These are phyloP conservation scores for Microctenopoma stevenorrisi DNA, from an alignment of 2,797 vertebrate genomes.

Conservation along the genomic window DNA sequence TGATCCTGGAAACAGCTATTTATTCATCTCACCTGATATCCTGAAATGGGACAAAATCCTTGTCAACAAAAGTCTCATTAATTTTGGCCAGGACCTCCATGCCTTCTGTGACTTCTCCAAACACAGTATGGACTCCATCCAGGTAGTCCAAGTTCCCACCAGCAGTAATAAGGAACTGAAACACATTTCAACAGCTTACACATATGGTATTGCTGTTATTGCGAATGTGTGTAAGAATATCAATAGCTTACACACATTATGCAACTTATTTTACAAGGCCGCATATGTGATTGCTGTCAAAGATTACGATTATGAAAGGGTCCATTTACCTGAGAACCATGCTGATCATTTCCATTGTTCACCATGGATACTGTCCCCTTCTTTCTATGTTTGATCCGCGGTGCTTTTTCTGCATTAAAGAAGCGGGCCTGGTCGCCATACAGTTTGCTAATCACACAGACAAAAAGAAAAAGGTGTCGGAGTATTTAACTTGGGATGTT, in stretches of 20 bases:
- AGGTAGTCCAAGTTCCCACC: constrained; percentile 95
- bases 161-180: constrained; percentile 93
- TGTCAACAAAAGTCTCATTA: constrained; percentile 95
- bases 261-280: background rate
- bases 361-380: constrained; percentile 97
- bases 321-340: constrained; percentile 92
- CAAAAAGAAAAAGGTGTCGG: background rate
- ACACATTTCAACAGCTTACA: background rate
- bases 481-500: background rate
- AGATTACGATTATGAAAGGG: background rate
- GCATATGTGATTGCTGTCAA: background rate
- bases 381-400: constrained; percentile 96
- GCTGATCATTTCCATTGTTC: constrained; percentile 93
- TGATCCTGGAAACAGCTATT: background rate
- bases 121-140: constrained; percentile 94
- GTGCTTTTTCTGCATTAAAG: constrained; percentile 93
- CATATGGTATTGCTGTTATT: background rate
- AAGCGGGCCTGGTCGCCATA: constrained; percentile 96
- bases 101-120: constrained; percentile 96
- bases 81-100: constrained; percentile 93
- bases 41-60: constrained; percentile 95
- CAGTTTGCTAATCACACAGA: constrained; percentile 84
- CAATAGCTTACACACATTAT: background rate
- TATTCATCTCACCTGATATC: constrained; percentile 89
- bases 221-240: too few species aligned